phyloP scores from a whole-genome alignment of 2,797 vertebrate species.

The Periparus ater region DNA sequence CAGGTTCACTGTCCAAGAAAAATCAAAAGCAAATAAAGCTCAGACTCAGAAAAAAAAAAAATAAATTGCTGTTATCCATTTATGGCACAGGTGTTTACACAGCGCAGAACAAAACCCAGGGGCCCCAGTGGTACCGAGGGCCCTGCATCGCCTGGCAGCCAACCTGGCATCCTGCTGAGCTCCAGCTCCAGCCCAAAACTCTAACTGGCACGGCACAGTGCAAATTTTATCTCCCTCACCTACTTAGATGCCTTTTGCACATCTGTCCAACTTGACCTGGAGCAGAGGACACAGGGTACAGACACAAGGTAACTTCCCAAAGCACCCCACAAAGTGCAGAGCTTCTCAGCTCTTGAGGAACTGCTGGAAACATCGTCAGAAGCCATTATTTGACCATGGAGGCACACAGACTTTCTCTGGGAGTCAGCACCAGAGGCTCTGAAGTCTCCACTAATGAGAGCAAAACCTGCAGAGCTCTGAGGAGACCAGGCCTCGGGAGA shows the following conservation, averaged over 20 bases:
- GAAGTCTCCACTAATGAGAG: background rate
- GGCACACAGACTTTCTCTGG: background rate
- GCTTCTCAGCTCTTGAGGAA: background rate
- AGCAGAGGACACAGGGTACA: background rate
- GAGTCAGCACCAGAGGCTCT: background rate
- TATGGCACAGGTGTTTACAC: background rate
- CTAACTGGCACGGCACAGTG: background rate
- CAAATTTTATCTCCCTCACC: background rate
- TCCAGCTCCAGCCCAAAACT: background rate
- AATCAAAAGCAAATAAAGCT: conserved; percentile 45
- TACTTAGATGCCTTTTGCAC: background rate
- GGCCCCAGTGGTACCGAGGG: accelerated
- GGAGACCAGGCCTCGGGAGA: background rate
- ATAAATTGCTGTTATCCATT: background rate
- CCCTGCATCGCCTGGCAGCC: accelerated
- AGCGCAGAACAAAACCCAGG: background rate
- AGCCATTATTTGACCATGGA: background rate
- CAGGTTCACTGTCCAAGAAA: background rate
- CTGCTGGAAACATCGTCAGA: background rate
- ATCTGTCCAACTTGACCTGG: background rate
- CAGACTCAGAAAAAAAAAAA: background rate
- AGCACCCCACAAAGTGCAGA: background rate
- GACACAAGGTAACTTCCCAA: background rate
- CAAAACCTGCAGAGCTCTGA: background rate
- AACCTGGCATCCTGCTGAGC: background rate